Percentiles rank a stretch among this genome's conserved stretches.
Conservation (phyloP, 2,113 vertebrate genomes). For the Callorhinus ursinus region DNA sequence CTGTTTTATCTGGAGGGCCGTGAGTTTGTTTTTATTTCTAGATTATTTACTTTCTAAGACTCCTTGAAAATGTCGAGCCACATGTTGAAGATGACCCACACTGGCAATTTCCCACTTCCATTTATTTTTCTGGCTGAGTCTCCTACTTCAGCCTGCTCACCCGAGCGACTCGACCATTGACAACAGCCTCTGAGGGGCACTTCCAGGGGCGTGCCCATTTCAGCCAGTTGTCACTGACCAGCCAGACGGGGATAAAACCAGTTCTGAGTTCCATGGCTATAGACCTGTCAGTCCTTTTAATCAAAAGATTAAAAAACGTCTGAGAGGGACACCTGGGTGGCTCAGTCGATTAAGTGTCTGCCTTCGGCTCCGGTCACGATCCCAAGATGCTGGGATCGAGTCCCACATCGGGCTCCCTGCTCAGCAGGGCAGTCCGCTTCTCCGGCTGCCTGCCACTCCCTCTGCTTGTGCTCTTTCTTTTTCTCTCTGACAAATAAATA, state of each 20-base stretch:
- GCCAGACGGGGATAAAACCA: neutral
- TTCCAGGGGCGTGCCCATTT: accelerated
- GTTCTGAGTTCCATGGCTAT: accelerated
- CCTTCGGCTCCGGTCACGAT: no score
- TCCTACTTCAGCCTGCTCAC: accelerated
- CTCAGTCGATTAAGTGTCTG: neutral
- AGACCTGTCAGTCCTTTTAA: neutral
- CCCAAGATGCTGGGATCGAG: no score
- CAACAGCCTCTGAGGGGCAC: neutral
- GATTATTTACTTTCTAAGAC: neutral
- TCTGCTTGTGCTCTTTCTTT: no score
- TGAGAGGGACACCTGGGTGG: neutral
- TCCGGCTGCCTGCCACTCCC: no score
- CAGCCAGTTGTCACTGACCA: neutral
- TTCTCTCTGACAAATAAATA: no score
- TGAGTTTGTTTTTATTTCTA: neutral
- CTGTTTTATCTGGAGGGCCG: neutral
- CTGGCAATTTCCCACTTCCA: neutral
- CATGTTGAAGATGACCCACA: neutral
- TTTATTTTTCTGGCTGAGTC: neutral
- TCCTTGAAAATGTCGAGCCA: neutral
- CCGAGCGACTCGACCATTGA: accelerated
- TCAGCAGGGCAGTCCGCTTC: no score
- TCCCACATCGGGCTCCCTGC: no score
- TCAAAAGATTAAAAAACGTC: neutral